These are phyloP conservation scores for Meghimatium bilineatum DNA, from an alignment of 2,888 invertebrate genomes.

Conservation along the genomic window DNA sequence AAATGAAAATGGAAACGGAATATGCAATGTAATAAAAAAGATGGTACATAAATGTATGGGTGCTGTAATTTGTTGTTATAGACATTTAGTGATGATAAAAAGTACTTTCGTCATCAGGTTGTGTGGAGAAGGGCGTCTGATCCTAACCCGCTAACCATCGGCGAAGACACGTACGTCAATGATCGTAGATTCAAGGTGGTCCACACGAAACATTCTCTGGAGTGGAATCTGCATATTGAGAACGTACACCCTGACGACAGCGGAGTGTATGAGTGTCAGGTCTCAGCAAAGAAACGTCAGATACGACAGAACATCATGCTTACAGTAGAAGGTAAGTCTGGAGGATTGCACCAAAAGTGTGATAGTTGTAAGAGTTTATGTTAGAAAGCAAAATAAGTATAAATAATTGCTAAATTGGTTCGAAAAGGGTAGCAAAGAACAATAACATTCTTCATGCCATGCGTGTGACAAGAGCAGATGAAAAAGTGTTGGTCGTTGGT, in stretches of 20 bases:
- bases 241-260: constrained; percentile 59
- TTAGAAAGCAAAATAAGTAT: no score
- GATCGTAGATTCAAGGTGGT: constrained; percentile 57
- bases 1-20: no score
- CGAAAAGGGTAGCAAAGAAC: no score
- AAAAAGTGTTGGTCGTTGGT: no score
- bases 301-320: constrained; percentile 59
- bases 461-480: no score
- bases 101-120: constrained; percentile 53
- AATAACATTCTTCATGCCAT: no score
- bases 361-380: no score
- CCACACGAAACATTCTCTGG: constrained; percentile 56
- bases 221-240: constrained; percentile 64
- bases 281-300: constrained; percentile 58
- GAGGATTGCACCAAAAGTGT: no score
- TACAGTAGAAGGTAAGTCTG: constrained; percentile 57
- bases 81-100: background rate
- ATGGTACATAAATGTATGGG: no score
- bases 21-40: no score
- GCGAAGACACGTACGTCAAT: constrained; percentile 58
- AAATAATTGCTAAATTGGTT: no score
- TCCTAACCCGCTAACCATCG: constrained; percentile 61
- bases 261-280: constrained; percentile 66
- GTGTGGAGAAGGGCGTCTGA: constrained; percentile 61
- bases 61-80: background rate